Evolutionary conservation across 2,797 vertebrate genomes (phyloP).

Genomic region (Adelosebastes latens): DNA sequence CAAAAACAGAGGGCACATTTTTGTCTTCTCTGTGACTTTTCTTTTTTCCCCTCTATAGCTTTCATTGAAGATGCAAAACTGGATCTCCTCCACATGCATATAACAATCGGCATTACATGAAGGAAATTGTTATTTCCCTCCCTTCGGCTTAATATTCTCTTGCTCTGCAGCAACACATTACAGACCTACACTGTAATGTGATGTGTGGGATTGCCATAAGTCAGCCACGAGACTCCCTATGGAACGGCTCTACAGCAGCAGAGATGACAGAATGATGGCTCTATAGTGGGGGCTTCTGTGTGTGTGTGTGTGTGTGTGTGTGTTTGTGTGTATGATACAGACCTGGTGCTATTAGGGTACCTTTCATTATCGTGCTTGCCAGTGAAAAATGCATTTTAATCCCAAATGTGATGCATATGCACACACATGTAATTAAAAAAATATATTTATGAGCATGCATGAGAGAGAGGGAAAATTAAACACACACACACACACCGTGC

Average conservation of each 20-base stretch:
- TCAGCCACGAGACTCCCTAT: conserved; percentile 52
- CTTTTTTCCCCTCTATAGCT: neutral
- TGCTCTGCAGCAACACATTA: conserved; percentile 45
- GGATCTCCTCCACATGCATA: conserved; percentile 7
- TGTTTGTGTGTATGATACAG: conserved; percentile 10
- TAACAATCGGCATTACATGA: conserved; percentile 1
- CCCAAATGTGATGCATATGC: neutral
- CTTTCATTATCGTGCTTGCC: conserved; percentile 34
- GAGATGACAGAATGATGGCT: conserved; percentile 51
- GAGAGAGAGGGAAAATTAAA: neutral
- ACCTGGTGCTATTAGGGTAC: neutral
- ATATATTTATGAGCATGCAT: neutral
- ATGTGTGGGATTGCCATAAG: conserved; percentile 41
- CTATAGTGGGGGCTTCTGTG: neutral
- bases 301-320: conserved; percentile 5
- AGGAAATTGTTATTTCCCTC: conserved; percentile 28
- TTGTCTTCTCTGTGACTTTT: neutral
- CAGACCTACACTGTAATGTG: conserved; percentile 21
- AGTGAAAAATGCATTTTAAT: conserved; percentile 22
- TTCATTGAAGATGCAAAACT: neutral
- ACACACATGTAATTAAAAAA: neutral
- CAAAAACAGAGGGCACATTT: neutral
- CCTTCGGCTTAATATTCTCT: conserved; percentile 31
- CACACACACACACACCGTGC: neutral
- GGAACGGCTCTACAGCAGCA: conserved; percentile 43